phyloP scores from a whole-genome alignment of 2,797 vertebrate species.

The Aselliscus stoliczkanus region DNA sequence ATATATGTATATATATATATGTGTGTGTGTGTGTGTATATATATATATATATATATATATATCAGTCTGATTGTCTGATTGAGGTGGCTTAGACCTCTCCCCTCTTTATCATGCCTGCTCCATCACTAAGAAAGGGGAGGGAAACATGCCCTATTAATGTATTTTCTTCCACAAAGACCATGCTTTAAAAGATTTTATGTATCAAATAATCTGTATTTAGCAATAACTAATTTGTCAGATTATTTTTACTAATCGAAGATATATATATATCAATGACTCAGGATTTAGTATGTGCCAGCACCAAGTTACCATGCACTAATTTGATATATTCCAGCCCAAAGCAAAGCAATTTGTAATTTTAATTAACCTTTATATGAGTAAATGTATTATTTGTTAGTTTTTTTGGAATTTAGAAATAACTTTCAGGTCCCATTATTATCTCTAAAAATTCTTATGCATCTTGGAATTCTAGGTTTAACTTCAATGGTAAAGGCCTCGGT shows the following conservation, averaged over 20 bases:
- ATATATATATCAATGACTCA: slow-evolving; percentile 17
- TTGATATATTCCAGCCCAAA: not conserved
- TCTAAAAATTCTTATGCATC: not conserved
- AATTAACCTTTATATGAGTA: slow-evolving; percentile 50
- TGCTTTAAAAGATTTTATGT: not conserved
- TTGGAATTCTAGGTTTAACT: not conserved
- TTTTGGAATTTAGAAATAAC: slow-evolving; percentile 21
- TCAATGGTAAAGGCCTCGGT: not conserved
- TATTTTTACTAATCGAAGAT: slow-evolving; percentile 48
- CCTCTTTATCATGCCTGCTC: not conserved
- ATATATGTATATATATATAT: not conserved
- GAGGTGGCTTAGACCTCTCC: not conserved
- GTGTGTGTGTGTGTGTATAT: too few relatives aligned
- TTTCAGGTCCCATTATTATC: not conserved
- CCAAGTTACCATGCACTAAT: slow-evolving; percentile 23
- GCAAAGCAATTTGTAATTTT: slow-evolving; percentile 50
- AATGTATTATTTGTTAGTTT: slow-evolving; percentile 8
- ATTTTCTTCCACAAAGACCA: not conserved
- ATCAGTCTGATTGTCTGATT: not conserved
- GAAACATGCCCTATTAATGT: not conserved
- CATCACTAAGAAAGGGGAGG: not conserved
- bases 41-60: not conserved
- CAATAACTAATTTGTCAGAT: slow-evolving; percentile 31
- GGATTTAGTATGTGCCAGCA: not conserved
- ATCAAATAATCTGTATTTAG: not conserved